These are phyloP conservation scores for Euura lappo DNA, from an alignment of 1,140 invertebrate species.

Conservation along the genomic window DNA sequence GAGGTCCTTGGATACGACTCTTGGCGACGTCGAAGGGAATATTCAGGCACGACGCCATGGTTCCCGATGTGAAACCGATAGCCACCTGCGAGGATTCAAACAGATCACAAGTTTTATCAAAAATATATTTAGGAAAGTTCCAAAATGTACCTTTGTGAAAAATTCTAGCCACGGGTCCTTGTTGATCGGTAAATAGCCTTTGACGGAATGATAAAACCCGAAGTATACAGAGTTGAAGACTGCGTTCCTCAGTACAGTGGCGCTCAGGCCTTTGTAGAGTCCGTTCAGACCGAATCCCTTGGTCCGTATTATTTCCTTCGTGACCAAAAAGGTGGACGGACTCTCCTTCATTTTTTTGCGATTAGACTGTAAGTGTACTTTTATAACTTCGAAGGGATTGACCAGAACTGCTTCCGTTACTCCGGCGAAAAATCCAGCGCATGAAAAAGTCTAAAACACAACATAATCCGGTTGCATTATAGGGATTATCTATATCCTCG, in stretches of 20 bases:
- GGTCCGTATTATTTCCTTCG: conserved; percentile 76
- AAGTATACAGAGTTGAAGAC: conserved; percentile 94
- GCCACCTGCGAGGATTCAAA: conserved; percentile 65
- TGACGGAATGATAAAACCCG: conserved; percentile 92
- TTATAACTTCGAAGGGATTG: conserved; percentile 95
- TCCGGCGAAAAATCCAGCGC: conserved; percentile 86
- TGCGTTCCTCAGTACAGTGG: conserved; percentile 86
- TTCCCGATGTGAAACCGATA: conserved; percentile 86
- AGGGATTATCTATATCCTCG: neutral
- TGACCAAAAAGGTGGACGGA: conserved; percentile 80
- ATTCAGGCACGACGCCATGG: conserved; percentile 83
- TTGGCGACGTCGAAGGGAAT: conserved; percentile 97
- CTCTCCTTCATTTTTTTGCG: conserved; percentile 60
- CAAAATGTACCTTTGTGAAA: conserved; percentile 45
- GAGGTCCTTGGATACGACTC: conserved; percentile 91
- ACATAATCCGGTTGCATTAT: conserved; percentile 11
- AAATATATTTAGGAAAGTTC: conserved; percentile 11
- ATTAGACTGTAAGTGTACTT: conserved; percentile 84
- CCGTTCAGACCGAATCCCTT: conserved; percentile 80
- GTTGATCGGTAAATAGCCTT: conserved; percentile 74
- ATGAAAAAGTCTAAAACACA: conserved; percentile 77
- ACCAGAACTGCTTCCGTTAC: conserved; percentile 88
- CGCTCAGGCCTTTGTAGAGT: conserved; percentile 86
- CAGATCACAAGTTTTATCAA: conserved; percentile 15
- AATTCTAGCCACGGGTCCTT: conserved; percentile 61